Conservation (phyloP, 1,140 invertebrate genomes). For the Plectrocnemia conspersa region DNA sequence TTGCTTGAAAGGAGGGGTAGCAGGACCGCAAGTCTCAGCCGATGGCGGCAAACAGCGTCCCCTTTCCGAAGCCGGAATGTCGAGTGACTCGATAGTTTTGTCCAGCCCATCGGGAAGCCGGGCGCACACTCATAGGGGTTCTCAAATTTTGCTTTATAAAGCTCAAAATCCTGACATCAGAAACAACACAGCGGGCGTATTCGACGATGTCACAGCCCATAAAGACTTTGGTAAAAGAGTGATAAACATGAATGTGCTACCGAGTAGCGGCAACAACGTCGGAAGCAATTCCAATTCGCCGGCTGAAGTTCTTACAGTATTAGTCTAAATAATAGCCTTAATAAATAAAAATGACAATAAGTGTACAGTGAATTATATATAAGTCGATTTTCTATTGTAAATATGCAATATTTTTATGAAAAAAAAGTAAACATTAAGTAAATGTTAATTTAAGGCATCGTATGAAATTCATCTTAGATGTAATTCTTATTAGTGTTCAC, state of each 20-base stretch:
- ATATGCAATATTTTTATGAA: background rate
- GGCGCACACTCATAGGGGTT: conserved; percentile 52
- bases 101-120: conserved; percentile 54
- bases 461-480: background rate
- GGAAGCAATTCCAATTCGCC: conserved; percentile 35
- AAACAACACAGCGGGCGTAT: conserved; percentile 71
- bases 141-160: conserved; percentile 64
- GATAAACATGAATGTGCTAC: conserved; percentile 41
- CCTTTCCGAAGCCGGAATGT: conserved; percentile 43
- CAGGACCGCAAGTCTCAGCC: conserved; percentile 31
- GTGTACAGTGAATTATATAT: background rate
- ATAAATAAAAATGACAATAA: conserved; percentile 2
- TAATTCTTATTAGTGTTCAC: conserved; percentile 10
- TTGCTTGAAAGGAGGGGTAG: conserved; percentile 41
- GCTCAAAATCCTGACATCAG: conserved; percentile 70
- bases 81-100: conserved; percentile 55
- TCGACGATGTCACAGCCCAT: conserved; percentile 60
- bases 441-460: background rate
- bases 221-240: conserved; percentile 76
- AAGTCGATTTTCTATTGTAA: background rate
- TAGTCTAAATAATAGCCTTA: conserved; percentile 37
- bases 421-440: conserved; percentile 6
- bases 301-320: conserved; percentile 48
- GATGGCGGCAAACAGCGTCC: conserved; percentile 49
- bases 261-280: conserved; percentile 13